A percentile compares a stretch with the other conserved stretches of the same genome.
Conservation (phyloP, 2,888 invertebrate species). For the Machimus atricapillus region DNA sequence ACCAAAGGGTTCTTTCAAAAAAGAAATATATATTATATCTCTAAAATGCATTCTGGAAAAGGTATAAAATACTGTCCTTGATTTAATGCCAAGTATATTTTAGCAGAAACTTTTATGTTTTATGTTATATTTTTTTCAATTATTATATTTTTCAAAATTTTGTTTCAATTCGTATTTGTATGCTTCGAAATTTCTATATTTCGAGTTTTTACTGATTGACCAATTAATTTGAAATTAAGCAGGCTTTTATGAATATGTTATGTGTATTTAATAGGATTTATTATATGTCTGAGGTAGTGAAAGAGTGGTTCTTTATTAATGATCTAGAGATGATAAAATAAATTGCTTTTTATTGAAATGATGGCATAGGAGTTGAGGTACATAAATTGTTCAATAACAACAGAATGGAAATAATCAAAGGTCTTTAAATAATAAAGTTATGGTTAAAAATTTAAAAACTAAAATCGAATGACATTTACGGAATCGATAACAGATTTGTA, state of each 20-base stretch:
- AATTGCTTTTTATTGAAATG: not conserved
- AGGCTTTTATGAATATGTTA: not conserved
- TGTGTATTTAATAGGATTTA: not conserved
- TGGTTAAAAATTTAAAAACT: no score
- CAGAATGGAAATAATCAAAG: no score
- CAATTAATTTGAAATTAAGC: not conserved
- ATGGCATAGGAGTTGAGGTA: no score
- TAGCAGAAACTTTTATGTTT: constrained; percentile 5
- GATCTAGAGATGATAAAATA: not conserved
- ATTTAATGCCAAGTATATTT: constrained; percentile 7
- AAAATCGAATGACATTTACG: no score
- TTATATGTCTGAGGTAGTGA: not conserved
- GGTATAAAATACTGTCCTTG: constrained; percentile 42
- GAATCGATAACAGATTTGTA: no score
- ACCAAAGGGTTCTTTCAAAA: not conserved
- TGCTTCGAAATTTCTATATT: not conserved
- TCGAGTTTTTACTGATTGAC: not conserved
- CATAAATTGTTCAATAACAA: no score
- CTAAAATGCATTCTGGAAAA: constrained; percentile 42
- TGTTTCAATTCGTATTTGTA: not conserved
- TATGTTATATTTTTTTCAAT: not conserved
- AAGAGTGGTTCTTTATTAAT: not conserved
- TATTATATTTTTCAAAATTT: not conserved
- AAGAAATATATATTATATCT: constrained; percentile 15
- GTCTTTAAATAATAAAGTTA: no score